These are phyloP conservation scores for Pantherophis guttatus DNA, from an alignment of 2,113 vertebrate genomes.

Conservation along the genomic window DNA sequence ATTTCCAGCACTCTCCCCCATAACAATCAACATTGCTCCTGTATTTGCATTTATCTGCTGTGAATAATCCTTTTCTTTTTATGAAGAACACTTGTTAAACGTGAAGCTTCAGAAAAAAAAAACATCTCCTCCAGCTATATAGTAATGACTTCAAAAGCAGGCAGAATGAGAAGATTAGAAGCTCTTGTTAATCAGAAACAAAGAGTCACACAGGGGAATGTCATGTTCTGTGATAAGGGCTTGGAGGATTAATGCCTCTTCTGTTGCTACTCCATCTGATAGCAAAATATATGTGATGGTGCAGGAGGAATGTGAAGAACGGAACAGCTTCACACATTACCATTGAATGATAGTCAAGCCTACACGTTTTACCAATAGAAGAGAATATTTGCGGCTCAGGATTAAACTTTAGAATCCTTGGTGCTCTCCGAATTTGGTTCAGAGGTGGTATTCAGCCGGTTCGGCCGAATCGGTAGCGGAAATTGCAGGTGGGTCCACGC, in stretches of 20 bases:
- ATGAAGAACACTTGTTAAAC: conserved; percentile 20
- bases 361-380: not conserved
- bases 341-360: conserved; percentile 11
- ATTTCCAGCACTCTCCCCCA: not conserved
- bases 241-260: conserved; percentile 8
- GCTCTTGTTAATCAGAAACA: conserved; percentile 24
- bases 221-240: not conserved
- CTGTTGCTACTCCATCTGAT: conserved; percentile 9
- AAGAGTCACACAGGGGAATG: not conserved
- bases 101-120: conserved; percentile 38
- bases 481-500: too few relatives aligned
- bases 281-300: not conserved
- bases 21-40: fast-evolving
- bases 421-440: not conserved
- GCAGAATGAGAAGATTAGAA: not conserved
- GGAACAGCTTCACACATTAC: not conserved
- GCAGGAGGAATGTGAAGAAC: not conserved
- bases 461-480: too few relatives aligned
- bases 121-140: conserved; percentile 27
- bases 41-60: not conserved
- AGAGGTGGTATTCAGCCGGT: too few relatives aligned
- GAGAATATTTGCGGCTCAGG: not conserved
- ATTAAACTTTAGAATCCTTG: not conserved
- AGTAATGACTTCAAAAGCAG: conserved; percentile 41
- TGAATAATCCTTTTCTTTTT: not conserved